phyloP scores from a whole-genome alignment of 2,113 vertebrate genomes.

The Nettapus auritus region DNA sequence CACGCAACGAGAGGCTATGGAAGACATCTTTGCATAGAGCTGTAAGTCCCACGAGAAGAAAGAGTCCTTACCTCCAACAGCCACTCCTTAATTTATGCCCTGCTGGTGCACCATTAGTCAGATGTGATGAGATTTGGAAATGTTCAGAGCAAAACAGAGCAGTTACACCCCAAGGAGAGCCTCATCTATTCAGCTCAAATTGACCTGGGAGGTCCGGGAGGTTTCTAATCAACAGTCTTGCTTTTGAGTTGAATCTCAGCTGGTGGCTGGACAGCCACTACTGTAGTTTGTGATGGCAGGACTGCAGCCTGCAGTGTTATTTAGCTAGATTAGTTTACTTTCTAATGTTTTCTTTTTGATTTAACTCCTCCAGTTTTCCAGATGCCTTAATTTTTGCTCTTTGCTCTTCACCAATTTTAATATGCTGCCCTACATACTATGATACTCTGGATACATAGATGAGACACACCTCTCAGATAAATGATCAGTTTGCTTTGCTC shows the following conservation, averaged over 20 bases:
- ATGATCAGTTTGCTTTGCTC: neutral
- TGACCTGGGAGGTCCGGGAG: neutral
- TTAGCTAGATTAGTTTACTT: neutral
- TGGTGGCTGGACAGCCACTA: neutral
- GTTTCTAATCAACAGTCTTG: neutral
- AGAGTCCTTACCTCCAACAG: neutral
- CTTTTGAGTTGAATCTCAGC: neutral
- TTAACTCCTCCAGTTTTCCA: neutral
- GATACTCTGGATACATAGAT: neutral
- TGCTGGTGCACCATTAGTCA: neutral
- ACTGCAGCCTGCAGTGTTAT: neutral
- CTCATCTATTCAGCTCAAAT: neutral
- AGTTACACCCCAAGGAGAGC: neutral
- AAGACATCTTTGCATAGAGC: neutral
- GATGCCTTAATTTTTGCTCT: neutral
- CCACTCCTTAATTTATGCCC: neutral
- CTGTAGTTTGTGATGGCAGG: neutral
- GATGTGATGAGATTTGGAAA: neutral
- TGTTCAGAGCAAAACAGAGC: neutral
- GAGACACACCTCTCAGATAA: neutral
- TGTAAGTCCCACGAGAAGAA: neutral
- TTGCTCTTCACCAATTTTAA: neutral
- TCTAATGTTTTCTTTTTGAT: neutral
- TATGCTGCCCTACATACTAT: fast-evolving
- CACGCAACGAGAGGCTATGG: fast-evolving